These are phyloP conservation scores for Empidonax alnorum DNA, from an alignment of 2,113 vertebrate species.

Conservation along the genomic window DNA sequence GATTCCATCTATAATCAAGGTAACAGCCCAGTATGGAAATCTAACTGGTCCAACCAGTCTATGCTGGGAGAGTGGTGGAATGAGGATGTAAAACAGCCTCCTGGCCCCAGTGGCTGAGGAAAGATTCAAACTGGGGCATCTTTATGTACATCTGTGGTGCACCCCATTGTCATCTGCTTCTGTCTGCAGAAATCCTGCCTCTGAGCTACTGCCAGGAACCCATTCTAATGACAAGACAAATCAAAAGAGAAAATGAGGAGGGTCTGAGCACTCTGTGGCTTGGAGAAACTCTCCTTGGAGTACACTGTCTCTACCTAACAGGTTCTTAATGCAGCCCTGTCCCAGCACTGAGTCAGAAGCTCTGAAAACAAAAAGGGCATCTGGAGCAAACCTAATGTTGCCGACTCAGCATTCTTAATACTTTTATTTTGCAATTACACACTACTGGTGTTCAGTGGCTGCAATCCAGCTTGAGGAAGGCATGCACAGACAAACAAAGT, in stretches of 20 bases:
- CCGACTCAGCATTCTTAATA: not conserved
- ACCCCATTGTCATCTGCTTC: not conserved
- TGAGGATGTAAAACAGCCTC: not conserved
- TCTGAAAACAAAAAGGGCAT: not conserved
- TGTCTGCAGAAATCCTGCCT: not conserved
- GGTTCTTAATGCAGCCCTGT: not conserved
- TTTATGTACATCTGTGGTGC: not conserved
- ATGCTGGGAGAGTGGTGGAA: not conserved
- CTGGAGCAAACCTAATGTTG: not conserved
- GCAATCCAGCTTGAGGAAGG: not conserved
- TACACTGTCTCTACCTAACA: not conserved
- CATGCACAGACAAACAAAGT: not conserved
- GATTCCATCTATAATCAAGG: not conserved
- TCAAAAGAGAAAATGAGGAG: not conserved
- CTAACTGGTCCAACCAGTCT: slow-evolving; percentile 11
- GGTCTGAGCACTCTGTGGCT: not conserved
- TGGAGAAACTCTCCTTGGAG: not conserved
- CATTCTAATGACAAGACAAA: not conserved
- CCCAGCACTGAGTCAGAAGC: not conserved
- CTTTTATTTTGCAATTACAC: not conserved
- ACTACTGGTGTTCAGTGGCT: not conserved
- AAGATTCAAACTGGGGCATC: not conserved
- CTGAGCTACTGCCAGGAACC: not conserved
- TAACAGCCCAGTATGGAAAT: not conserved
- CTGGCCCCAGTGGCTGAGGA: not conserved